Conservation (phyloP, 2,113 vertebrate genomes). For the Myodes glareolus region DNA sequence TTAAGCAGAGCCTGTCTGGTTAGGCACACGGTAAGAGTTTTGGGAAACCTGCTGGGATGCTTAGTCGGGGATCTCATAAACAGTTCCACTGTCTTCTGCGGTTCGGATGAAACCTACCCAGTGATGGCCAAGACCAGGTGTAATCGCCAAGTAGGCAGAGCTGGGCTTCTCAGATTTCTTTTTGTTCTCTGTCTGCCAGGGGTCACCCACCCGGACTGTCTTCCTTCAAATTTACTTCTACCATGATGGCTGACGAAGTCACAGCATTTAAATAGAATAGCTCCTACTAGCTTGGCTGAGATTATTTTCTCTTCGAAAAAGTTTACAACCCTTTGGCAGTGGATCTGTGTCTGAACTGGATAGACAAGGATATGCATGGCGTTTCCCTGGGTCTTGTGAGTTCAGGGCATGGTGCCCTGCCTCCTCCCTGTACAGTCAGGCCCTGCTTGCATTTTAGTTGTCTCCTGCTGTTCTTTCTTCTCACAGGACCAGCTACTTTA, state of each 20-base stretch:
- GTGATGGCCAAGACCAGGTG: not conserved
- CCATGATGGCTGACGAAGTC: not conserved
- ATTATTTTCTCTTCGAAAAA: not conserved
- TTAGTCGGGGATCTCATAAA: not conserved
- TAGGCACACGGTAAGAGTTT: not conserved
- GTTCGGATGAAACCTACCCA: not conserved
- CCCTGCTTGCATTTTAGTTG: not conserved
- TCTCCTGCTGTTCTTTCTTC: rapidly evolving
- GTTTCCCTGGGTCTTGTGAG: not conserved
- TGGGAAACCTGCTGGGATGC: not conserved
- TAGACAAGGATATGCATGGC: rapidly evolving
- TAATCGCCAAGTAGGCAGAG: not conserved
- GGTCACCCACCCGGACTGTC: not conserved
- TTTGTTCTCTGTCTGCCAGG: not conserved
- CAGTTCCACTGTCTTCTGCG: not conserved
- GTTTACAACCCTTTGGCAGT: not conserved
- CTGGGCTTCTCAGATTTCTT: not conserved
- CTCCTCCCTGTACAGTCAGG: too few relatives aligned
- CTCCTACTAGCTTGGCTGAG: not conserved
- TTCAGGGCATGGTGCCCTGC: rapidly evolving
- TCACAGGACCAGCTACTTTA: not conserved
- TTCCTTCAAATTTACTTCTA: not conserved
- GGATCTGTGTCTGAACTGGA: not conserved
- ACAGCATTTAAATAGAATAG: not conserved
- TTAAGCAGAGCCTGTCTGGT: not conserved